A percentile compares a stretch with the other conserved stretches of the same genome.
Conservation (phyloP, 2,888 invertebrate genomes). For the Drosophila longiperda region DNA sequence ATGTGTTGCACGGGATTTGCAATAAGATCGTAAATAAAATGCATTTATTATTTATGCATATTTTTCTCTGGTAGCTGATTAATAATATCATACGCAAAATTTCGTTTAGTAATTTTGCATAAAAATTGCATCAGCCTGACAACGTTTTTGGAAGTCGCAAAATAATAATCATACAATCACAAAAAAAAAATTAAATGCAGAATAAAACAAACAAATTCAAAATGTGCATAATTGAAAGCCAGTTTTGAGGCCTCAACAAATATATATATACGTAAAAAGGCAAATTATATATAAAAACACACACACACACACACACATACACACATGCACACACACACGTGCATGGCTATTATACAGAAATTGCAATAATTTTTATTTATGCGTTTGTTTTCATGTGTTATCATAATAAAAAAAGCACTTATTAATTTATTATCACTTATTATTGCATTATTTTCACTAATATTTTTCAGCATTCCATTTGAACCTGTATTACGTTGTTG, state of each 20-base stretch:
- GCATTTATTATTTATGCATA: conserved; percentile 43
- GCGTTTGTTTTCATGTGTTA: conserved; percentile 45
- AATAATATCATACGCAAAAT: conserved; percentile 43
- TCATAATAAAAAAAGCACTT: conserved; percentile 20
- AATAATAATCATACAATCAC: conserved; percentile 31
- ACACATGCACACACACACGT: conserved; percentile 13
- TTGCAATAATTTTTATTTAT: conserved; percentile 75
- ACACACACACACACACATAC: conserved; percentile 32
- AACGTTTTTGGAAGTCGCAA: conserved; percentile 31
- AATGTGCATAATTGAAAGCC: conserved; percentile 73
- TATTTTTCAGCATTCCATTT: conserved; percentile 20
- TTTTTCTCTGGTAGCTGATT: conserved; percentile 50
- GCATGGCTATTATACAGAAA: conserved; percentile 51
- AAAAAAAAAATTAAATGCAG: conserved; percentile 39
- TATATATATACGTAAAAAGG: not conserved
- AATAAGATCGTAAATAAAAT: conserved; percentile 73
- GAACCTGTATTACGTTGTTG: conserved; percentile 25
- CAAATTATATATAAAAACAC: conserved; percentile 33
- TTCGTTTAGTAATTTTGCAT: conserved; percentile 73
- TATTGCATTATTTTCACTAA: conserved; percentile 4
- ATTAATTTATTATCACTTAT: conserved; percentile 18
- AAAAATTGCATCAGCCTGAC: conserved; percentile 74
- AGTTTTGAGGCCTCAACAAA: conserved; percentile 53
- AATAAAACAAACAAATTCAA: conserved; percentile 61
- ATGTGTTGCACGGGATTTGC: conserved; percentile 60